Conservation (phyloP, 2,113 vertebrate species). For the Thalassarche chlororhynchos region DNA sequence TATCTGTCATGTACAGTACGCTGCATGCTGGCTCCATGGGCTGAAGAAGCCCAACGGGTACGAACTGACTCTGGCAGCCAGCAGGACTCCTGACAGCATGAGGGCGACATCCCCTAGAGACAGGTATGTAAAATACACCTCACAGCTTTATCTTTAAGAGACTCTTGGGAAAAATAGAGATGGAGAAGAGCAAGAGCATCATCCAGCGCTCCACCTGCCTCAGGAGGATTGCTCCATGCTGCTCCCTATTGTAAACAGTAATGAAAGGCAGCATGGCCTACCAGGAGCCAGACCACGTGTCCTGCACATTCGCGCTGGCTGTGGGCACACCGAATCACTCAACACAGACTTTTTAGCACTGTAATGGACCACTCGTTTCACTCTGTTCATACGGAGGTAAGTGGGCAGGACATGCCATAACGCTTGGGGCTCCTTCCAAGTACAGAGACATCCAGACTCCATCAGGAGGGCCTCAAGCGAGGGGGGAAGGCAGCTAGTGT, state of each 20-base stretch:
- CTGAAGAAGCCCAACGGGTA: background rate
- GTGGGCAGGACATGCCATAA: background rate
- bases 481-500: background rate
- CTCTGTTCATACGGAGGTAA: background rate
- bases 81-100: background rate
- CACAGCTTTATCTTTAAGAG: background rate
- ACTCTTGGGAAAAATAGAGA: background rate
- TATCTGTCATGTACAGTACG: background rate
- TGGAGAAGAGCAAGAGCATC: background rate
- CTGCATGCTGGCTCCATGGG: background rate
- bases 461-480: background rate
- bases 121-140: background rate
- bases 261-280: background rate
- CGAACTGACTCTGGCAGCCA: background rate
- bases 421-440: background rate
- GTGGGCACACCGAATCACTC: background rate
- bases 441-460: background rate
- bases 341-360: rapidly evolving
- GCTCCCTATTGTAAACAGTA: no score
- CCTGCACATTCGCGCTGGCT: rapidly evolving
- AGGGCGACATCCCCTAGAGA: background rate
- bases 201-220: no score
- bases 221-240: rapidly evolving
- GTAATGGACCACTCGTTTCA: rapidly evolving
- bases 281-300: rapidly evolving